phyloP scores from a whole-genome alignment of 2,888 invertebrate genomes.

The Cylloceria caligata region DNA sequence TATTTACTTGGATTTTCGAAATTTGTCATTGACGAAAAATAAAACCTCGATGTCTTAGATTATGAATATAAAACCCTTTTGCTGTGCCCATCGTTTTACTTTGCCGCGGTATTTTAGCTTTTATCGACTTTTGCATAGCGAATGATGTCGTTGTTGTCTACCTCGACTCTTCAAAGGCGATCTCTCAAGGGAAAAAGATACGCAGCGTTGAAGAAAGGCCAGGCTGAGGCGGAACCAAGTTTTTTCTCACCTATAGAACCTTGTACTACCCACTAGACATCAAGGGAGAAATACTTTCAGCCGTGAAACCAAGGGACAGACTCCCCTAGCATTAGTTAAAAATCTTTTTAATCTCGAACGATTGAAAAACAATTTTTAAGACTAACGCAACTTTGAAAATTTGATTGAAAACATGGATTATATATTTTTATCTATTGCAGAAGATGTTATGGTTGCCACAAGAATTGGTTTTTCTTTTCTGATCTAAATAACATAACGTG shows the following conservation, averaged over 20 bases:
- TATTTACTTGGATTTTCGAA: no score
- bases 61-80: neutral
- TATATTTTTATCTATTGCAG: no score
- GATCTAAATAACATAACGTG: no score
- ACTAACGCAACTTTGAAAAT: no score
- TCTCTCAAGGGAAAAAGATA: neutral
- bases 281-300: neutral
- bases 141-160: neutral
- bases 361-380: neutral
- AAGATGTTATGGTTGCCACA: no score
- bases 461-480: no score
- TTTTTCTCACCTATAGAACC: neutral
- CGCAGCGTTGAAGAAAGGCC: neutral
- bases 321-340: neutral
- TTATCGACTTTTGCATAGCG: neutral
- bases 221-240: neutral
- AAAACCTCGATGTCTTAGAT: neutral
- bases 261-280: neutral
- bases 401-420: no score
- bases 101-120: neutral
- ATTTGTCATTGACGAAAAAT: neutral
- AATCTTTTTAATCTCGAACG: neutral
- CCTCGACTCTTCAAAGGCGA: neutral
- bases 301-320: neutral
- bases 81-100: neutral